Base-by-base conservation (phyloP, 2,797 vertebrate genomes). In the Gallinago nigripennis region DNA sequence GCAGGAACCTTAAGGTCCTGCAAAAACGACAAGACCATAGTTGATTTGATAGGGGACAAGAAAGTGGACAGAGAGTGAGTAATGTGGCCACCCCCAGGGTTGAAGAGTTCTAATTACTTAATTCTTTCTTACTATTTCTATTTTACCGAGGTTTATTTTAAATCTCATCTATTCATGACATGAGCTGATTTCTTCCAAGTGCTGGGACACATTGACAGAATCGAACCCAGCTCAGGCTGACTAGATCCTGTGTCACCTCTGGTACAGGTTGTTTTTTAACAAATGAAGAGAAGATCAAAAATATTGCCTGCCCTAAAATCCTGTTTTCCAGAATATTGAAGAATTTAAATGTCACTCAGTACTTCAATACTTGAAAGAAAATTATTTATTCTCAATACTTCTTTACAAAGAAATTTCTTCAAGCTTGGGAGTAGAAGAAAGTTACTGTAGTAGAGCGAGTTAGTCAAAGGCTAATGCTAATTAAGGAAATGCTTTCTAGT, bases 261-360 rank as follows among this genome's bases (percentile, higher is more conserved):
- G 79, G 86, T 87, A 43, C 56, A 79, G 79, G 92, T 73, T 95
- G 82, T 85, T 85, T 92, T 92, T 63, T 69, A 95, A 70, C 64
- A 87, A 92, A 87, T 37, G 71, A 95, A 91, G 81, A 58, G 86
- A 93, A 96, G 95, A 96, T 96, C 92, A 96, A 92, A 96, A 96
- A 94, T 92, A 56, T 9, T 75, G 48, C 61, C 43, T 96, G 94
- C 91, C 94, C 94, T 95, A 53, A 94, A 94, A 96, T 95, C 53
- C 45, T 94, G 23, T 77, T 94, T 96, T 90, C 48, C 72, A 91
- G 82, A 88, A 83, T 92, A 60, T 35, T 92, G 92, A 91, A 91
- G 86, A 82, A 92, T 94, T 95, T 86, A 51, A 68, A 50, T 94
- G 94, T 96, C 94, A 94, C 50, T 96, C 87, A 43, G 15, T 53